phyloP scores from a whole-genome alignment of 2,888 invertebrate species.

The Lasioglossum pauxillum region DNA sequence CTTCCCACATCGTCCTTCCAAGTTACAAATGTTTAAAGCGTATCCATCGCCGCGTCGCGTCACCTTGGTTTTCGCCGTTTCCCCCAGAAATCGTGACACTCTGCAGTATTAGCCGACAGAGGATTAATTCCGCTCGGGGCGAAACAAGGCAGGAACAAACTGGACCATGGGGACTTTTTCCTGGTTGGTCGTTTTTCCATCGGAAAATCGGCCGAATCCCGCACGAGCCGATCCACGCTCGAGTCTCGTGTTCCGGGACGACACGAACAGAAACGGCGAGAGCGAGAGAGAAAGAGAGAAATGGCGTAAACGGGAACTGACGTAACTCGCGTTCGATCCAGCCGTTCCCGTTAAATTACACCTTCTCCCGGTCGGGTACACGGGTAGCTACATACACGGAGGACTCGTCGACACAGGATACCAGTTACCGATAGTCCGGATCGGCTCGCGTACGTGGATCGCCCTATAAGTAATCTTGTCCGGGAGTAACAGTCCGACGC shows the following conservation, averaged over 20 bases:
- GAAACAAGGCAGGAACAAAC: background rate
- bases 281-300: constrained; percentile 40
- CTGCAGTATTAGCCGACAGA: background rate
- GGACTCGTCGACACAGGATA: constrained; percentile 51
- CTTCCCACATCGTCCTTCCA: too few relatives aligned
- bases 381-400: constrained; percentile 55
- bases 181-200: background rate
- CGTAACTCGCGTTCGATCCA: constrained; percentile 70
- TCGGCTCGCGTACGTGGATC: constrained; percentile 46
- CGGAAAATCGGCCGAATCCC: background rate
- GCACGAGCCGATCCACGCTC: background rate
- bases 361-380: constrained; percentile 66
- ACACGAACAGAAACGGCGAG: constrained; percentile 36
- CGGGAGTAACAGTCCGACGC: constrained; percentile 41
- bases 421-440: constrained; percentile 39
- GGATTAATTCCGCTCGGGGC: background rate
- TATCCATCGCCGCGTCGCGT: too few relatives aligned
- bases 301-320: constrained; percentile 70
- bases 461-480: constrained; percentile 71
- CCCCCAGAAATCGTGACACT: background rate
- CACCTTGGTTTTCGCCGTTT: background rate
- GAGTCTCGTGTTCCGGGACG: background rate
- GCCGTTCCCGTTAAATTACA: constrained; percentile 72
- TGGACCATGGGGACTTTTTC: background rate
- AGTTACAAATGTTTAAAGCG: too few relatives aligned